Conservation (phyloP, 2,113 vertebrate species). For the Porphyrio hochstetteri region DNA sequence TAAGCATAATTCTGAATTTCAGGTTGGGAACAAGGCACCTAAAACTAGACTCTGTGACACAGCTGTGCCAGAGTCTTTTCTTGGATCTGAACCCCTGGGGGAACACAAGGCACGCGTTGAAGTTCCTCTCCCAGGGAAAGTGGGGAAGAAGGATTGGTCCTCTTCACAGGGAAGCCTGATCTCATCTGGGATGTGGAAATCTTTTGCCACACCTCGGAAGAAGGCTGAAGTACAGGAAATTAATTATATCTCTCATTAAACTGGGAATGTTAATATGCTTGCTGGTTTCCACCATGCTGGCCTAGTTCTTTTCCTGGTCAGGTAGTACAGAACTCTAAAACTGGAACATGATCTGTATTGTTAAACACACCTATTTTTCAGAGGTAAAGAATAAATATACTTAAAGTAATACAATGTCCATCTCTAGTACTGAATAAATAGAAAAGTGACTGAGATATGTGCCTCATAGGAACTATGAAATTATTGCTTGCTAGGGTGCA, state of each 20-base stretch:
- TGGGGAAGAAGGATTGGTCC: not conserved
- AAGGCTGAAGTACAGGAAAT: slow-evolving; percentile 9
- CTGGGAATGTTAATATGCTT: not conserved
- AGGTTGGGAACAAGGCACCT: not conserved
- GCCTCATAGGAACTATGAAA: not conserved
- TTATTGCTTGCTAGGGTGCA: not conserved
- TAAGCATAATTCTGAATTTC: not conserved
- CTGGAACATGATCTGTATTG: not conserved
- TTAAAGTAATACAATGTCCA: not conserved
- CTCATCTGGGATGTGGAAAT: not conserved
- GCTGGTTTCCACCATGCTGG: not conserved
- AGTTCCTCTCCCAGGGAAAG: not conserved
- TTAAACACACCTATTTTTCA: not conserved
- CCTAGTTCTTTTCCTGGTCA: not conserved
- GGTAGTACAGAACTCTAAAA: not conserved
- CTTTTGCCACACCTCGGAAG: not conserved
- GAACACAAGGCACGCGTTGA: rapidly evolving
- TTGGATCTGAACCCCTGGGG: not conserved
- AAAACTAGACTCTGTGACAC: not conserved
- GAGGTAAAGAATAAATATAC: not conserved
- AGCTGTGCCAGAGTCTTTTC: not conserved
- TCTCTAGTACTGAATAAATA: not conserved
- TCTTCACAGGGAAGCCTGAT: not conserved
- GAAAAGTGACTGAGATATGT: not conserved
- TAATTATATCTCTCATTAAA: not conserved